Percentiles rank a stretch among this genome's conserved stretches.
These are phyloP conservation scores for Apostichopus parvimensis DNA, from an alignment of 35 echinoderm and acorn worm genomes.

Conservation along the genomic window DNA sequence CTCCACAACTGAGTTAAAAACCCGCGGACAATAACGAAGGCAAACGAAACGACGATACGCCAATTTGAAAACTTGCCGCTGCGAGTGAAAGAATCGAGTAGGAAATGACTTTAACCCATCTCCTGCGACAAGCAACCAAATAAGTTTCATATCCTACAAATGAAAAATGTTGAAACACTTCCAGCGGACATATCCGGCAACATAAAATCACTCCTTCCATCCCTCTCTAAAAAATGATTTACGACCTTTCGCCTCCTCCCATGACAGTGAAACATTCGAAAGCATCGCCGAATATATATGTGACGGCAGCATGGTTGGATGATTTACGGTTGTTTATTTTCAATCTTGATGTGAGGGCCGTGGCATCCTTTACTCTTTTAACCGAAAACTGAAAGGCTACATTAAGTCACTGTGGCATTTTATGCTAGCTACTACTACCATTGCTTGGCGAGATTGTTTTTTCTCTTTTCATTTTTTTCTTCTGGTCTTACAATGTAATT, in stretches of 20 bases:
- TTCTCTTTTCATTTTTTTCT: not conserved
- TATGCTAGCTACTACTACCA: not conserved
- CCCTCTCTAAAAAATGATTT: not conserved
- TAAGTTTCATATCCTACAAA: not conserved
- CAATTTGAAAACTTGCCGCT: no score
- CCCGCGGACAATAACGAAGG: no score
- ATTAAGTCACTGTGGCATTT: slow-evolving; percentile 14
- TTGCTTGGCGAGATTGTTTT: not conserved
- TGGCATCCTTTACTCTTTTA: not conserved
- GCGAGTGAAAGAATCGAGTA: no score
- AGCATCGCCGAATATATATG: not conserved
- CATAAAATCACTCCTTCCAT: not conserved
- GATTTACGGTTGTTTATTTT: slow-evolving; percentile 11
- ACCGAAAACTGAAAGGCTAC: not conserved
- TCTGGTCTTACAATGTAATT: not conserved
- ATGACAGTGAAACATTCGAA: not conserved
- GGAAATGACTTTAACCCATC: no score
- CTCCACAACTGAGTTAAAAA: no score
- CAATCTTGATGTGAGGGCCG: slow-evolving; percentile 17
- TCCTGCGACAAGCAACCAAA: not conserved
- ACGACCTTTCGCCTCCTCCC: not conserved
- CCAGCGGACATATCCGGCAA: not conserved
- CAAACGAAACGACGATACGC: no score
- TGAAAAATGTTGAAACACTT: not conserved
- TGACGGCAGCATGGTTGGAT: not conserved